A percentile compares a stretch with the other conserved stretches of the same genome.
phyloP scores from a whole-genome alignment of 2,113 vertebrate species.

The Ondatra zibethicus region DNA sequence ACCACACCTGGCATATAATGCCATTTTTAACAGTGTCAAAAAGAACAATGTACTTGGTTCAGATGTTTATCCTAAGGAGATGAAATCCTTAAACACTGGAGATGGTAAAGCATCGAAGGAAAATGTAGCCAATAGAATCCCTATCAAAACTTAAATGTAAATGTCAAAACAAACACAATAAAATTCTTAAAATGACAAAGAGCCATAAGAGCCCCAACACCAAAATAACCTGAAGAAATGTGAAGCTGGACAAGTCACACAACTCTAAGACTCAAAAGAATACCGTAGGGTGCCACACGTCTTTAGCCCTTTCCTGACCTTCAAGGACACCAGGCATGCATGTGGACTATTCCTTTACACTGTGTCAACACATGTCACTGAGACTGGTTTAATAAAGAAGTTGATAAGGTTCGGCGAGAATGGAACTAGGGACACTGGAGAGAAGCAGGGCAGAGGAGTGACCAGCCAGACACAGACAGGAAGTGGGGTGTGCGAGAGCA shows the following conservation, averaged over 20 bases:
- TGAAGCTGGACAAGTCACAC: background rate
- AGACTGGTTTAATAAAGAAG: too few species aligned
- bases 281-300: too few species aligned
- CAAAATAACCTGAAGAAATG: background rate
- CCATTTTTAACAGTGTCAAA: background rate
- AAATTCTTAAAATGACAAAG: background rate
- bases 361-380: too few species aligned
- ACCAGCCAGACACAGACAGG: too few species aligned
- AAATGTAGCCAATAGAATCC: background rate
- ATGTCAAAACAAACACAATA: background rate
- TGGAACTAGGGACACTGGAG: too few species aligned
- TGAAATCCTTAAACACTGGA: background rate
- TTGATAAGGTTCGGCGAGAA: too few species aligned
- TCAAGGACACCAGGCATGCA: background rate
- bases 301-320: background rate
- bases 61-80: background rate
- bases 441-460: too few species aligned
- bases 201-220: background rate
- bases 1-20: background rate
- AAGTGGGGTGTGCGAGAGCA: too few species aligned
- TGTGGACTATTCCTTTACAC: too few species aligned
- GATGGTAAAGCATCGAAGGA: background rate
- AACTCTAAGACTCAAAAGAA: background rate
- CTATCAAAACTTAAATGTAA: background rate
- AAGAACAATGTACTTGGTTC: background rate